Evolutionary conservation across 2,888 invertebrate genomes (phyloP).

Genomic region (Cryptosula pallasiana): DNA sequence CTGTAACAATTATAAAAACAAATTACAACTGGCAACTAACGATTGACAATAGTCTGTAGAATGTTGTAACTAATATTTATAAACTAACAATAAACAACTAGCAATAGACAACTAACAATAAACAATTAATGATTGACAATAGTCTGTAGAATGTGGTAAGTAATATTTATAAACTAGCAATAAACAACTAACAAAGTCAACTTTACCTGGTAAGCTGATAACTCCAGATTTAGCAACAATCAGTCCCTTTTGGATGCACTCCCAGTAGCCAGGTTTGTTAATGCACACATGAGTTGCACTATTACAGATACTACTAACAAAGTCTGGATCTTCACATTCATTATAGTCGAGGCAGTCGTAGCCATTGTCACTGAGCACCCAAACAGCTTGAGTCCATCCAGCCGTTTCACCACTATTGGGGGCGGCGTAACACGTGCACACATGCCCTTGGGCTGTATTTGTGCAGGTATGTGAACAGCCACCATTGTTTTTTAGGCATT

Average conservation of each 20-base stretch:
- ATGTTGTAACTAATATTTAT: too few relatives aligned
- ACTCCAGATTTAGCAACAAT: not conserved
- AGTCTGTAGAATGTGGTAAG: too few relatives aligned
- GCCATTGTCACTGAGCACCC: not conserved
- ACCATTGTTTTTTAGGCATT: conserved; percentile 7
- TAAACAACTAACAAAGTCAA: too few relatives aligned
- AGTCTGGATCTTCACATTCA: not conserved
- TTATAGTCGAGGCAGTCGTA: conserved; percentile 3
- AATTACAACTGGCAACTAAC: too few relatives aligned
- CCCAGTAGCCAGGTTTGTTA: conserved; percentile 8
- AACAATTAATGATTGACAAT: too few relatives aligned
- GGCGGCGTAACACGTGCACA: not conserved
- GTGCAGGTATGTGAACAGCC: conserved; percentile 17
- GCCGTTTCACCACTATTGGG: not conserved
- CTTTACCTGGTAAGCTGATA: not conserved
- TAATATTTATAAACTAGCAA: too few relatives aligned
- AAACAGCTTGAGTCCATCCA: not conserved
- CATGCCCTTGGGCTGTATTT: not conserved
- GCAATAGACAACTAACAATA: too few relatives aligned
- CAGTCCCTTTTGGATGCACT: not conserved
- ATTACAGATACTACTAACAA: not conserved
- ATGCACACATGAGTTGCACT: not conserved
- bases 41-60: too few relatives aligned
- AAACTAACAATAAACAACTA: too few relatives aligned
- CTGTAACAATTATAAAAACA: too few relatives aligned